Evolutionary conservation across 2,888 invertebrate genomes (phyloP), one percentile per base, ranked within the genome.

Genomic region (Rhopalosiphum nymphaeae): DNA sequence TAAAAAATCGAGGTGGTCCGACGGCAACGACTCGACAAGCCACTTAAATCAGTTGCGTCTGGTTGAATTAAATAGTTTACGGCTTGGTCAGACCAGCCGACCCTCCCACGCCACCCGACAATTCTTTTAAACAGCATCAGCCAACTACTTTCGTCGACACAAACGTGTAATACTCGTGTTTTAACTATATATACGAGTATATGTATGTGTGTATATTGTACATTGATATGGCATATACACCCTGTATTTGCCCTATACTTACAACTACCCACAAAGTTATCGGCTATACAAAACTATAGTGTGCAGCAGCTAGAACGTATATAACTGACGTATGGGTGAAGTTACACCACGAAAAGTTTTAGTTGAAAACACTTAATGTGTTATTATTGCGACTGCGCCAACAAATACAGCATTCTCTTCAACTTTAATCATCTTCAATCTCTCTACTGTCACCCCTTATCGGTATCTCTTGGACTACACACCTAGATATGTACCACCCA

Each of bases 301-400:
- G 78, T 25, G 36, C 36, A 78, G 78, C 53, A 42, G 57, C 36
- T 53, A 26, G 89, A 49, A 16, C 87, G 29, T 26, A 88, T 78
- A 88, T n/a, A 53, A 84, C 36, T 13, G 46, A 53, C 25, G 46
- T 21, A 26, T 49, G 57, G 13, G 25, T 26, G 36, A 9, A 61
- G 61, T 46, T 46, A 36, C 16, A 42, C 67, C 42, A 9, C 36
- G 36, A 36, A 93, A 93, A 93, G 93, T 93, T 93, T 93, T 93
- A 93, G 90, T 93, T 93, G 93, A 93, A 93, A 93, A 93, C 89
- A 57, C 85, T 90, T 93, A 46, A 85, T 84, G 49, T 85, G 44
- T 7, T 46, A 42, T 93, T 85, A 89, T 93, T 46, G 57, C 89
- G 89, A 78, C 26, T 57, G 57, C 57, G 93, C 89, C 57, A 44